Percentiles rank a stretch among this genome's conserved stretches.
phyloP scores from a whole-genome alignment of 64 coral and sea anemone genomes.

The Dendronephthya gigantea region DNA sequence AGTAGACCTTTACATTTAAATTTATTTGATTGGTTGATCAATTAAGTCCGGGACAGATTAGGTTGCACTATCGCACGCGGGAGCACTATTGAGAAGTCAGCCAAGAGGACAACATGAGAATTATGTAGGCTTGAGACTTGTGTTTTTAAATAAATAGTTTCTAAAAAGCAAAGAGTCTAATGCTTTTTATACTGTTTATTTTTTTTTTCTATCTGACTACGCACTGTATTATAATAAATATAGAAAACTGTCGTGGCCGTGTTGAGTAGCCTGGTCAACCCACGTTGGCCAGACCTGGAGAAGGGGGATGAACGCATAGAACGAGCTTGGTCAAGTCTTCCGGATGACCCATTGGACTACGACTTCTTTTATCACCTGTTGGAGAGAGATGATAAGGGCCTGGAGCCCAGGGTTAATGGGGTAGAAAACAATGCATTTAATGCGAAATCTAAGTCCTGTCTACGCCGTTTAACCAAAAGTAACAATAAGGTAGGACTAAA shows the following conservation, averaged over 20 bases:
- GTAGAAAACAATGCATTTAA: slow-evolving; percentile 42
- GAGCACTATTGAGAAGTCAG: background rate
- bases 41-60: background rate
- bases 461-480: slow-evolving; percentile 64
- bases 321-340: slow-evolving; percentile 65
- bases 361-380: slow-evolving; percentile 82
- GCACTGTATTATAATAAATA: no score
- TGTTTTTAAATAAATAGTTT: no score
- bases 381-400: slow-evolving; percentile 62
- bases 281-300: slow-evolving; percentile 73
- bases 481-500: slow-evolving; percentile 52
- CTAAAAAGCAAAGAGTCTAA: no score
- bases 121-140: no score
- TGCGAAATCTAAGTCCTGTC: slow-evolving; percentile 48
- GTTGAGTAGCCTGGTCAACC: slow-evolving; percentile 59
- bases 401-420: slow-evolving; percentile 30
- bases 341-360: slow-evolving; percentile 81
- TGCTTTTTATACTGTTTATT: no score
- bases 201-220: no score
- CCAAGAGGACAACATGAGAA: no score
- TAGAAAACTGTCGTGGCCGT: slow-evolving; percentile 92
- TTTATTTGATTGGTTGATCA: background rate
- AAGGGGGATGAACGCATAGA: slow-evolving; percentile 47
- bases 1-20: background rate
- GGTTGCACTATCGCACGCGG: background rate